Conservation (phyloP, 1,140 invertebrate genomes). For the Drosophila kikkawai region DNA sequence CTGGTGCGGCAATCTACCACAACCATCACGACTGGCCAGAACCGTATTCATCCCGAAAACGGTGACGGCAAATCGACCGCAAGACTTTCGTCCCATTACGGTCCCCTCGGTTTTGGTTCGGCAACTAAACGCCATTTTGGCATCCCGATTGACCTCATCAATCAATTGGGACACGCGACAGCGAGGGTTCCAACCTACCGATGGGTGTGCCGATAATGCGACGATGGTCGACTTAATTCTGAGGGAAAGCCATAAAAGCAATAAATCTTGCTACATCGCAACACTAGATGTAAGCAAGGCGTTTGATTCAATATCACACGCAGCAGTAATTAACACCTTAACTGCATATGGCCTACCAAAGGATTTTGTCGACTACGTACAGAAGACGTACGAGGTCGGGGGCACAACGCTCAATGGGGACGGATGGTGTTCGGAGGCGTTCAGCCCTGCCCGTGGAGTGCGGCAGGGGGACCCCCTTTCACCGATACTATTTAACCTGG, state of each 20-base stretch:
- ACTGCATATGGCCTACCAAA: conserved; percentile 16
- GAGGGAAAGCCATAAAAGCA: conserved; percentile 18
- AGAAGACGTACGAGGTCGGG: conserved; percentile 6
- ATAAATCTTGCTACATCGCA: conserved; percentile 22
- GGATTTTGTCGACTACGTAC: conserved; percentile 26
- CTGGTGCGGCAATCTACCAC: no score
- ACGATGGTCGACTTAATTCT: conserved; percentile 37
- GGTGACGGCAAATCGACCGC: no score
- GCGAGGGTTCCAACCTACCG: conserved; percentile 27
- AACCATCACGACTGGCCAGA: no score
- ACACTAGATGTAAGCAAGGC: conserved; percentile 34
- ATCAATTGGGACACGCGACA: conserved; percentile 30
- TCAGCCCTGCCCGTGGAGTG: background rate
- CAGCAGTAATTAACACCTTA: conserved; percentile 7
- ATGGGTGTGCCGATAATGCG: conserved; percentile 42
- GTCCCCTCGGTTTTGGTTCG: no score
- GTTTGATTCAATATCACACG: conserved; percentile 16
- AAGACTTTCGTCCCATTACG: no score
- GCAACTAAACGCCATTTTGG: conserved; percentile 30
- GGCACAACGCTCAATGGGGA: conserved; percentile 16
- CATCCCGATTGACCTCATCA: conserved; percentile 11
- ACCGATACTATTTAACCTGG: background rate
- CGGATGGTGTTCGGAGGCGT: conserved; percentile 1
- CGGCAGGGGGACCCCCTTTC: background rate
- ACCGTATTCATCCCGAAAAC: no score